These are phyloP conservation scores for Menura novaehollandiae DNA, from an alignment of 2,113 vertebrate genomes.

Conservation along the genomic window DNA sequence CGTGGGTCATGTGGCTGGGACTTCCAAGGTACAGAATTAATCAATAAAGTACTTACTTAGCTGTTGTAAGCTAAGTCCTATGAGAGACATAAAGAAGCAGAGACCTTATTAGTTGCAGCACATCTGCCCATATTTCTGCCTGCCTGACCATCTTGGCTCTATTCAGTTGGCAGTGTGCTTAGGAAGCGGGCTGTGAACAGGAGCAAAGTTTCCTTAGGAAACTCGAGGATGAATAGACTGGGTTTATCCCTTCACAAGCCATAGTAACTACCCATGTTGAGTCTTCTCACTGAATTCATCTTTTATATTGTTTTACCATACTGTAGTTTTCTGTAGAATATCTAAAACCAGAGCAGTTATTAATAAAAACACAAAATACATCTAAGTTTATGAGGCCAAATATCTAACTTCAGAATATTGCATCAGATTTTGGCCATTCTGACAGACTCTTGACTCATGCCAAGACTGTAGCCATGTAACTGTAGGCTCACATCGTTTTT, in stretches of 20 bases:
- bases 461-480: not conserved
- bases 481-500: not conserved
- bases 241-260: not conserved
- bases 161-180: not conserved
- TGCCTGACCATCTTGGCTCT: not conserved
- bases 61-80: not conserved
- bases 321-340: not conserved
- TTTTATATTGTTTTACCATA: not conserved
- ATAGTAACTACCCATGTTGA: not conserved
- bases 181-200: not conserved
- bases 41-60: not conserved
- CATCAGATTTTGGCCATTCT: not conserved
- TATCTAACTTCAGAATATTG: not conserved
- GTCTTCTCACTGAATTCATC: not conserved
- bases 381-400: not conserved
- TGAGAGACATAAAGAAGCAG: not conserved
- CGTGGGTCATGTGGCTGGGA: constrained; percentile 97
- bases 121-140: not conserved
- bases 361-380: not conserved
- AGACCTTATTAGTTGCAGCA: not conserved
- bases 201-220: not conserved
- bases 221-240: not conserved
- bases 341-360: not conserved
- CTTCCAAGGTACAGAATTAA: constrained; percentile 82
- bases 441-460: not conserved